These are phyloP conservation scores for Ceratina calcarata DNA, from an alignment of 1,140 invertebrate genomes.

Conservation along the genomic window DNA sequence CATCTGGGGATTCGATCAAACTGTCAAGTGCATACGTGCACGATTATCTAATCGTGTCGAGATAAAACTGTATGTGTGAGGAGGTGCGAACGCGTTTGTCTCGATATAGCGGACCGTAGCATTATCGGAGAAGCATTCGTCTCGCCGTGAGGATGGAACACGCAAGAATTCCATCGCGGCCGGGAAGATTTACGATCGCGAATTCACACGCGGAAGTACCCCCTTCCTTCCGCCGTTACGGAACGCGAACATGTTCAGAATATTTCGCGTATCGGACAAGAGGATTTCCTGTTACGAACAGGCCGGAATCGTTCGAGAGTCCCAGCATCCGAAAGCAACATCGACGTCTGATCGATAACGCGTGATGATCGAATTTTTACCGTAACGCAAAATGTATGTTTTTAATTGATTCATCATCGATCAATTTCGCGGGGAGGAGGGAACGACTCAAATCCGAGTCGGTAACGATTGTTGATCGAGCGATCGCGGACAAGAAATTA, in stretches of 20 bases:
- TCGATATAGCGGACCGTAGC: too few relatives aligned
- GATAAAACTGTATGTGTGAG: too few relatives aligned
- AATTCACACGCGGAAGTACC: slow-evolving; percentile 4
- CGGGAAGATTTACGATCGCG: background rate
- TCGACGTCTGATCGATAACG: background rate
- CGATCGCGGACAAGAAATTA: too few relatives aligned
- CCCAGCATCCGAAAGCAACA: background rate
- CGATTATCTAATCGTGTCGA: background rate
- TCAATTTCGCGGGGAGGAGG: background rate
- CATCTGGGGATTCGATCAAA: too few relatives aligned
- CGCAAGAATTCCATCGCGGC: slow-evolving; percentile 16
- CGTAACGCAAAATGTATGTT: too few relatives aligned
- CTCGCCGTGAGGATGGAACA: background rate
- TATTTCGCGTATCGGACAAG: slow-evolving; percentile 6
- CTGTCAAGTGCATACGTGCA: too few relatives aligned
- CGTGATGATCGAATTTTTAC: too few relatives aligned
- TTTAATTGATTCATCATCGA: too few relatives aligned
- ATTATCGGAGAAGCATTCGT: background rate
- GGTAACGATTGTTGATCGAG: too few relatives aligned
- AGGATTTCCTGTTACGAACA: slow-evolving; percentile 26
- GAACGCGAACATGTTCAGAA: slow-evolving; percentile 20
- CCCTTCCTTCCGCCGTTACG: background rate
- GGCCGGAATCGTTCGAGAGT: background rate
- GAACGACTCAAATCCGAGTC: too few relatives aligned
- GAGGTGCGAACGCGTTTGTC: background rate